Base-by-base conservation (phyloP, 53 echinoderm and acorn worm species). In the Mesocentrotus franciscanus region DNA sequence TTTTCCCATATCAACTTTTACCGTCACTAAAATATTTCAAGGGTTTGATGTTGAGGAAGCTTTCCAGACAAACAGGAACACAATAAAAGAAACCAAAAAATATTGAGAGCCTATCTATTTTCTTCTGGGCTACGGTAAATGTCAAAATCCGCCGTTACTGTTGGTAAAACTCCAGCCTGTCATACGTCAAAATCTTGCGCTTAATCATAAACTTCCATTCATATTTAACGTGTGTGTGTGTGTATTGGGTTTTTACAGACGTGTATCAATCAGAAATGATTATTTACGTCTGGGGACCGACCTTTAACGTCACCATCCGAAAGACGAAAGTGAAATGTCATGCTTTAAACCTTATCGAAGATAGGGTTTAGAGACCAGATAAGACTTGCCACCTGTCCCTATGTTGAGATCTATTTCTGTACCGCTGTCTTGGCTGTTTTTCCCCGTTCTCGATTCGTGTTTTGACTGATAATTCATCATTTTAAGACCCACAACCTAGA, bases 311-410 rank as follows among this genome's bases (percentile, higher is more conserved):
- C n/a, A n/a, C n/a, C n/a, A n/a, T n/a, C n/a, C n/a, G n/a, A n/a
- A n/a, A n/a, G n/a, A n/a, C n/a, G n/a, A n/a, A 20, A 81, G 76
- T 76, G 76, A 76, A 76, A 76, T 76, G 33, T 33, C 64, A 76
- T 1, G 30, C 68, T 76, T 76, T 12, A 29, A 76, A 32, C 14
- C 33, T 30, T 22, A 42, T 81, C 39, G 22, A 42, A 20, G 6
- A 42, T 18, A 81, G 6, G 0, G 81, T 81, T 17, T 36, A 81
- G 13, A 26, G 30, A 18, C 10, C 32, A 30, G 1, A 18, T 30
- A 1, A 10, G 32, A 74, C 11, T 34, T 16, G 81, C 42, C 81
- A 81, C 33, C 81, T 81, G 36, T 22, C 42, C 42, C 18, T 0
- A 0, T 81, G 18, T 14, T 22, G 13, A 76, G 29, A 72, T 33